A percentile compares a stretch with the other conserved stretches of the same genome.
These are phyloP conservation scores for Drosophila falleni DNA, from an alignment of 2,888 invertebrate species.

Conservation along the genomic window DNA sequence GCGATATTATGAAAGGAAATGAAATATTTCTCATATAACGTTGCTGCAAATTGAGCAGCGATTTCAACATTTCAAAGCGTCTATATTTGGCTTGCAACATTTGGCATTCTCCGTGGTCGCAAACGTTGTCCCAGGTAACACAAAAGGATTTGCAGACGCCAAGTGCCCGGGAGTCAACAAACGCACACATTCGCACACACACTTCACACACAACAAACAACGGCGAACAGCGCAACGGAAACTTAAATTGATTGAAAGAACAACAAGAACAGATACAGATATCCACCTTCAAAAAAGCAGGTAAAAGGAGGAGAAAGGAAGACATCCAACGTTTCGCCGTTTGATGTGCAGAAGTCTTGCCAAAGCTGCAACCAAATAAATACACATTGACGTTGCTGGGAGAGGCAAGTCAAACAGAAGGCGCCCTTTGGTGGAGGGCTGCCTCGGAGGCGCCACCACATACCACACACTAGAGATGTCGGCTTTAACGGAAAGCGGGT, in stretches of 20 bases:
- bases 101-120: slow-evolving; percentile 48
- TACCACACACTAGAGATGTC: slow-evolving; percentile 30
- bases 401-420: slow-evolving; percentile 6
- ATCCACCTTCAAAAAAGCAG: not conserved
- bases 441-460: slow-evolving; percentile 5
- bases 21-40: slow-evolving; percentile 56
- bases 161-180: slow-evolving; percentile 45
- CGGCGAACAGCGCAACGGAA: slow-evolving; percentile 56
- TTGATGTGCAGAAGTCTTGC: slow-evolving; percentile 63
- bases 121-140: slow-evolving; percentile 75
- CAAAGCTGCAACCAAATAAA: slow-evolving; percentile 50
- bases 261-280: slow-evolving; percentile 49
- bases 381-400: slow-evolving; percentile 6
- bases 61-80: slow-evolving; percentile 59
- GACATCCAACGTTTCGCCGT: slow-evolving; percentile 38
- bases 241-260: slow-evolving; percentile 73
- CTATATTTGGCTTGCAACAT: slow-evolving; percentile 58
- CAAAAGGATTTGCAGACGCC: slow-evolving; percentile 70
- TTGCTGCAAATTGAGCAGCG: slow-evolving; percentile 61
- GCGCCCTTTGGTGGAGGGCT: not conserved
- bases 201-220: slow-evolving; percentile 46
- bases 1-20: slow-evolving; percentile 46
- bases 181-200: slow-evolving; percentile 15
- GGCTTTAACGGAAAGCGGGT: not conserved
- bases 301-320: slow-evolving; percentile 13